Evolutionary conservation across 2,888 invertebrate genomes (phyloP), one percentile per base, ranked within the genome.

Genomic region (Melolontha melolontha): DNA sequence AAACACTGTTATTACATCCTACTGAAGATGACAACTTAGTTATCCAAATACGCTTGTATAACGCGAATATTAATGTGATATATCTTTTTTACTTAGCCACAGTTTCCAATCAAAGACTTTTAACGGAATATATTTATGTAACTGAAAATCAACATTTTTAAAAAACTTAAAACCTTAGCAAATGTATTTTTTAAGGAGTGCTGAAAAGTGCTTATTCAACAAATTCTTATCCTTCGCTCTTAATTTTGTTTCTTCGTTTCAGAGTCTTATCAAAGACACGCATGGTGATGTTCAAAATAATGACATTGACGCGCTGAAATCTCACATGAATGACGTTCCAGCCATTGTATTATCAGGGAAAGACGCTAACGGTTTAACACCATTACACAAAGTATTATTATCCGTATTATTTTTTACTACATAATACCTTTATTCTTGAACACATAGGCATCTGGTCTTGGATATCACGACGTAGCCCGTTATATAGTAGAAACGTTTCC

Each of bases 231-330:
- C 1, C 4, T 22, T 4, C 4, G 22, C 22, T 2, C 4, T 22
- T 22, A 22, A 22, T 22, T 22, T 22, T 22, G 4, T 22, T 39
- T 68, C 69, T 69, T 68, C 39, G 29, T 84, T 84, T 29, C 83
- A 95, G 94, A 92, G 92, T 63, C 88, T 92, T 8, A 92, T 95
- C 70, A 91, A 90, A 74, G 93, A 93, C 65, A 88, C 95, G 22
- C 96, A 96, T 81, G 86, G 87, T 55, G 89, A 93, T 0, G 92
- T 92, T 1, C 86, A 93, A 29, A 89, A 92, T 71, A 93, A 94
- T 74, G 91, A 94, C 79, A 79, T 93, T 66, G 92, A 92, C 72
- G 86, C 85, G 0, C 81, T 94, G 62, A 89, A 90, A 81, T 86
- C 87, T 73, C 87, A 88, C 72, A 85, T 90, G 1, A 88, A 87